Evolutionary conservation across 2,797 vertebrate genomes (phyloP), one percentile per base, ranked within the genome.

Genomic region (Syndactyla subalaris): DNA sequence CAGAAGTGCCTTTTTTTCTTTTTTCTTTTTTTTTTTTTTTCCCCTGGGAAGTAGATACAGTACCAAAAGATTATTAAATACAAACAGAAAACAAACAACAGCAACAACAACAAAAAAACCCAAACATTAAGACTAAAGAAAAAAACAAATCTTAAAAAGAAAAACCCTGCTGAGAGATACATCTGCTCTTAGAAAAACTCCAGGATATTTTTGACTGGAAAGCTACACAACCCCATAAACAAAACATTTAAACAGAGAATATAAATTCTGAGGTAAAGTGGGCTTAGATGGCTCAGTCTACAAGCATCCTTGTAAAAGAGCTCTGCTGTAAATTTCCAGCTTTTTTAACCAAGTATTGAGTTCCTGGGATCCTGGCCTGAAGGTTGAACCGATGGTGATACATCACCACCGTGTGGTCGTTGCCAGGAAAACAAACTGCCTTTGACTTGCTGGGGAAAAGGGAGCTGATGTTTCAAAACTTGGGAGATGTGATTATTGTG

Each of bases 341-440:
- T 68, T 14, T n/a, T 67, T 78, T 59, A 48, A 61, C 9, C 1
- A 38, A 61, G 34, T 8, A 3, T 8, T 5, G 11, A 2, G 21
- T 12, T 70, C 26, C 70, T 14, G 39, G 27, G 52, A 92, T 52
- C 45, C 14, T 36, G 51, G 3, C 3, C 78, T 46, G 57, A 43
- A 36, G 34, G 23, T 2, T n/a, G 85, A 79, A 88, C 59, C 59
- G 22, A 12, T 38, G 85, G 85, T 95, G 61, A 86, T 74, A 93
- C 54, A 92, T 82, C 81, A 58, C 96, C 97, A 96, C 92, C 97
- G 21, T 95, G 97, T 95, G 97, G 95, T 59, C 58, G 36, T 24
- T 75, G 14, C 17, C 39, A 14, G 87, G 48, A 93, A 86, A 82
- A 84, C 22, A 78, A 81, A 22, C 46, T 66, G 19, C 46, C 12